A percentile compares a stretch with the other conserved stretches of the same genome.
These are phyloP conservation scores for Physocephala rufipes DNA, from an alignment of 2,888 invertebrate species.

Conservation along the genomic window DNA sequence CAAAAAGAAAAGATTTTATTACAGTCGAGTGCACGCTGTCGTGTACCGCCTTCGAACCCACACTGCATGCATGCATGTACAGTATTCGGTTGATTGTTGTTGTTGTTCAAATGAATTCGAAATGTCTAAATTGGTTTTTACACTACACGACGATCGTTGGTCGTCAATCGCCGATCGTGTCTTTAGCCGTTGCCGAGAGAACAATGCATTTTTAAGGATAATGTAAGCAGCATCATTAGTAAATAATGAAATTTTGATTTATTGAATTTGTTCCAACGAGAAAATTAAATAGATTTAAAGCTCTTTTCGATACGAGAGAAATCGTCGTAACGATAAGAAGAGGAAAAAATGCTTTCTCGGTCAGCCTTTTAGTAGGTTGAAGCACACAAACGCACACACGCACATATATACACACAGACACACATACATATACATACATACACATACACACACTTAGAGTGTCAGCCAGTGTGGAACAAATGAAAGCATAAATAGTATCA, in stretches of 20 bases:
- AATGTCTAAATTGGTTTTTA: slow-evolving; percentile 36
- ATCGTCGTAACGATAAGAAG: not conserved
- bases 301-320: not conserved
- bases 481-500: no score
- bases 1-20: slow-evolving; percentile 38
- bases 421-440: no score
- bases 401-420: no score
- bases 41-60: not conserved
- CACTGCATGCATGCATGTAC: not conserved
- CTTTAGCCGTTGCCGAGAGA: not conserved
- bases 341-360: no score
- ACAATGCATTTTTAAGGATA: slow-evolving; percentile 28
- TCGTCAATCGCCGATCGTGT: slow-evolving; percentile 1
- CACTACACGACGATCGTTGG: slow-evolving; percentile 4
- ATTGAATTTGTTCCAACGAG: slow-evolving; percentile 1
- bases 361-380: no score
- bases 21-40: slow-evolving; percentile 5
- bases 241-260: slow-evolving; percentile 30
- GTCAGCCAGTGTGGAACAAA: no score
- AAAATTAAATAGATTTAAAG: slow-evolving; percentile 8
- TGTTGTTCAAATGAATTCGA: slow-evolving; percentile 17
- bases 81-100: slow-evolving; percentile 8
- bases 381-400: no score
- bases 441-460: no score
- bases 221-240: slow-evolving; percentile 18